Evolutionary conservation across 2,888 invertebrate genomes (phyloP).

Genomic region (Abscondita cerata): DNA sequence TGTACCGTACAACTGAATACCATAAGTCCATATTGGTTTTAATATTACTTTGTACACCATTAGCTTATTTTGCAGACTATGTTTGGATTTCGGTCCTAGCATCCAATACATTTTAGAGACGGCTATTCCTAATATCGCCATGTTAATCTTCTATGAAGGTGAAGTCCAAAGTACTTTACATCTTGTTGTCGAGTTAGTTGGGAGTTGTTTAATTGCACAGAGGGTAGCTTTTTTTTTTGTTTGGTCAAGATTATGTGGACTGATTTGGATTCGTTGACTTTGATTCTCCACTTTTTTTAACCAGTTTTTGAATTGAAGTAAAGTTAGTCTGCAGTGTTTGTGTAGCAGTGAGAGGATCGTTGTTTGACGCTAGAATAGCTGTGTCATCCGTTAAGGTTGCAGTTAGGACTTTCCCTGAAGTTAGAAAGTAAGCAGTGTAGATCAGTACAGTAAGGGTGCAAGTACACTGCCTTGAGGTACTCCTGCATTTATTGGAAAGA

Average conservation of each 20-base stretch:
- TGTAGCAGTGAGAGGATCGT: constrained; percentile 26
- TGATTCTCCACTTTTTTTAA: too few species aligned
- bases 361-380: constrained; percentile 25
- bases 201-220: background rate
- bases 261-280: constrained; percentile 6
- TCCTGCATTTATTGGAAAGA: background rate
- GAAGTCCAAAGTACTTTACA: constrained; percentile 29
- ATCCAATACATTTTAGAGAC: constrained; percentile 28
- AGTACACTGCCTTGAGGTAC: constrained; percentile 36
- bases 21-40: constrained; percentile 33
- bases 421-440: background rate
- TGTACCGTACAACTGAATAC: constrained; percentile 34
- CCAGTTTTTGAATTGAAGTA: too few species aligned
- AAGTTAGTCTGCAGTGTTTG: constrained; percentile 32
- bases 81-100: constrained; percentile 29
- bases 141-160: constrained; percentile 24
- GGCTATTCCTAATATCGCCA: constrained; percentile 30
- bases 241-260: background rate
- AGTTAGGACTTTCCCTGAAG: background rate
- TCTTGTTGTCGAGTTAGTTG: too few species aligned
- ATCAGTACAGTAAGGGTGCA: constrained; percentile 25
- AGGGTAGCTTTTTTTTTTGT: constrained; percentile 11
- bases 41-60: constrained; percentile 29
- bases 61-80: constrained; percentile 27
- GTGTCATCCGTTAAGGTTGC: background rate